These are phyloP conservation scores for Hyperoplus lanceolatus DNA, from an alignment of 2,797 vertebrate species.

Conservation along the genomic window DNA sequence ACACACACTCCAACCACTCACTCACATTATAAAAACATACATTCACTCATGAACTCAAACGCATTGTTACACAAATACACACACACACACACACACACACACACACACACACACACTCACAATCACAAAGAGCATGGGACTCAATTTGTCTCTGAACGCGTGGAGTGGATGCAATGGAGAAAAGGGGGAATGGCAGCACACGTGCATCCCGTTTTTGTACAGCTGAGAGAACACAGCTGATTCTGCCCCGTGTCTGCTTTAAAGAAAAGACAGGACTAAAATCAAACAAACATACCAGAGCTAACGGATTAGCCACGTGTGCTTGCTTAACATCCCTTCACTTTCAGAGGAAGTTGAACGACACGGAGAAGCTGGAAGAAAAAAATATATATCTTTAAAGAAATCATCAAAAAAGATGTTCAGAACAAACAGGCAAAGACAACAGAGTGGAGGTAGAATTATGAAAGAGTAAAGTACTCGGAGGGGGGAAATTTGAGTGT, in stretches of 20 bases:
- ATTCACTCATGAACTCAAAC: conserved; percentile 46
- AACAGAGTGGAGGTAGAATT: conserved; percentile 12
- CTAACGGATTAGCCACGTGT: conserved; percentile 7
- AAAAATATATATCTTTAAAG: conserved; percentile 28
- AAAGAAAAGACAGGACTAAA: conserved; percentile 12
- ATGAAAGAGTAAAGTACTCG: conserved; percentile 40
- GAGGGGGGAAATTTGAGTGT: conserved; percentile 43
- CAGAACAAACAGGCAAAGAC: neutral
- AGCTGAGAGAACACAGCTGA: conserved; percentile 27
- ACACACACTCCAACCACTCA: conserved; percentile 35
- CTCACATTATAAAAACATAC: conserved; percentile 60
- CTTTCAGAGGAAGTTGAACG: neutral
- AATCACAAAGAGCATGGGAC: conserved; percentile 25
- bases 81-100: conserved; percentile 7
- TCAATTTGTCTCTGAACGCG: conserved; percentile 38
- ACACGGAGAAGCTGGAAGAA: conserved; percentile 12
- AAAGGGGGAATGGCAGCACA: neutral
- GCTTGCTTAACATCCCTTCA: conserved; percentile 11
- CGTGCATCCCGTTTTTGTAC: conserved; percentile 10
- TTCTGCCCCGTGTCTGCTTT: neutral
- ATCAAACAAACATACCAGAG: conserved; percentile 15
- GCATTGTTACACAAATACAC: conserved; percentile 20
- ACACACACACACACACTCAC: neutral
- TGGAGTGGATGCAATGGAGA: neutral
- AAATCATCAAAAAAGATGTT: conserved; percentile 9